These are phyloP conservation scores for Bradypus variegatus DNA, from an alignment of 2,797 vertebrate species.

Conservation along the genomic window DNA sequence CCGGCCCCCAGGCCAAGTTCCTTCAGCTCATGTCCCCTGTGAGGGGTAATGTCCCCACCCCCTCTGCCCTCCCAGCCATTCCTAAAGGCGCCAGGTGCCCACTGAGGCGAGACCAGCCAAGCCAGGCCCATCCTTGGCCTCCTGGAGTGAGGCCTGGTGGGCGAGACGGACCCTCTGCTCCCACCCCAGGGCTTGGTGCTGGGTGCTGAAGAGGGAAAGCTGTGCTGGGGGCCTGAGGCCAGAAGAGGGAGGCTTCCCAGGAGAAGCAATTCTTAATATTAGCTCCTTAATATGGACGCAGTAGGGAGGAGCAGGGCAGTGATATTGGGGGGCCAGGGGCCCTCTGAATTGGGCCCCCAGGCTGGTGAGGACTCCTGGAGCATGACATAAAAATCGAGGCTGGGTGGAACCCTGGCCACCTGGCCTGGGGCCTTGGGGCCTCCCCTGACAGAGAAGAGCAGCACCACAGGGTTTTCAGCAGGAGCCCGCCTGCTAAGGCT, in stretches of 20 bases:
- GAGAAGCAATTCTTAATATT: background rate
- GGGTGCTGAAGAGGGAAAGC: too few species aligned
- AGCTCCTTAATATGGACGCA: background rate
- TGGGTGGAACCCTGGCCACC: background rate
- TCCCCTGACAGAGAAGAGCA: too few species aligned
- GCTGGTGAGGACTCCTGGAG: background rate
- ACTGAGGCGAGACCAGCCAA: background rate
- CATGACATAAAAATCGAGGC: background rate
- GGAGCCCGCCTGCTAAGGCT: background rate
- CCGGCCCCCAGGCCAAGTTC: background rate
- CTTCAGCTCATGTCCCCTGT: background rate
- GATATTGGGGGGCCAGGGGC: rapidly evolving
- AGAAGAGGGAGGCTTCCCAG: too few species aligned
- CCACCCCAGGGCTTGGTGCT: background rate
- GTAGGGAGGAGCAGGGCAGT: background rate
- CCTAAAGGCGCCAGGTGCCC: background rate
- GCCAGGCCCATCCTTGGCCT: background rate
- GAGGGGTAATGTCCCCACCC: background rate
- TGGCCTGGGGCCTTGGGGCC: background rate
- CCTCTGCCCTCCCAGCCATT: background rate
- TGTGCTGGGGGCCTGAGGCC: background rate
- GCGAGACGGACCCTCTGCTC: background rate
- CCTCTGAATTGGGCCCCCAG: background rate
- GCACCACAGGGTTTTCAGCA: background rate
- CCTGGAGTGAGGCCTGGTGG: rapidly evolving